Conservation (phyloP, 2,888 invertebrate species). For the Nebria salina region DNA sequence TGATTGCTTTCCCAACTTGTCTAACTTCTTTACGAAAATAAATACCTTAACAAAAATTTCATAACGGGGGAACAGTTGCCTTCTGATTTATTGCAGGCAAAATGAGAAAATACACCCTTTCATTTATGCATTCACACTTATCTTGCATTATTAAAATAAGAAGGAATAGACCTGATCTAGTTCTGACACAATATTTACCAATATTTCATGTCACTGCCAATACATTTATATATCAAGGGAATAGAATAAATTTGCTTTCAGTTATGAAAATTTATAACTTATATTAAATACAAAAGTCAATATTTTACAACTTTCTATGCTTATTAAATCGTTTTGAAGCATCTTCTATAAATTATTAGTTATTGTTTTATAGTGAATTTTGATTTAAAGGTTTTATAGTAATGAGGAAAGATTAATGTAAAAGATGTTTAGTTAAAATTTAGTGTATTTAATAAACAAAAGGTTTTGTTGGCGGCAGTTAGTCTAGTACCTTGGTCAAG, state of each 20-base stretch:
- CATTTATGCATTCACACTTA: not conserved
- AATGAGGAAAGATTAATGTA: not conserved
- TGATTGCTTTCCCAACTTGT: constrained; percentile 38
- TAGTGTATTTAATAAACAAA: not conserved
- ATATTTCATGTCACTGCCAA: not conserved
- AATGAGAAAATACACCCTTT: constrained; percentile 28
- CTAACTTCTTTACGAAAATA: constrained; percentile 37
- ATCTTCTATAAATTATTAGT: too few relatives aligned
- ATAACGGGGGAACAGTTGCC: constrained; percentile 15
- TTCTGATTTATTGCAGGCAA: constrained; percentile 32
- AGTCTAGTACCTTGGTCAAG: not conserved
- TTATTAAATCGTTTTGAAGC: too few relatives aligned
- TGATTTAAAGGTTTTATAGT: too few relatives aligned
- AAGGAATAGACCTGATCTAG: not conserved
- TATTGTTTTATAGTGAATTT: too few relatives aligned
- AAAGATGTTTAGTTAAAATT: not conserved
- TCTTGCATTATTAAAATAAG: not conserved
- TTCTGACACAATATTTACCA: not conserved
- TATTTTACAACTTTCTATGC: too few relatives aligned
- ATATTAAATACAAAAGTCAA: too few relatives aligned
- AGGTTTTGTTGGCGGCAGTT: constrained; percentile 1
- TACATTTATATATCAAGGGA: not conserved
- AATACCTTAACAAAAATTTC: constrained; percentile 37
- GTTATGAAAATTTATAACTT: too few relatives aligned
- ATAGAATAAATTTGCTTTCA: too few relatives aligned